Conservation (phyloP, 2,797 vertebrate genomes). For the Enteromius anoplus region DNA sequence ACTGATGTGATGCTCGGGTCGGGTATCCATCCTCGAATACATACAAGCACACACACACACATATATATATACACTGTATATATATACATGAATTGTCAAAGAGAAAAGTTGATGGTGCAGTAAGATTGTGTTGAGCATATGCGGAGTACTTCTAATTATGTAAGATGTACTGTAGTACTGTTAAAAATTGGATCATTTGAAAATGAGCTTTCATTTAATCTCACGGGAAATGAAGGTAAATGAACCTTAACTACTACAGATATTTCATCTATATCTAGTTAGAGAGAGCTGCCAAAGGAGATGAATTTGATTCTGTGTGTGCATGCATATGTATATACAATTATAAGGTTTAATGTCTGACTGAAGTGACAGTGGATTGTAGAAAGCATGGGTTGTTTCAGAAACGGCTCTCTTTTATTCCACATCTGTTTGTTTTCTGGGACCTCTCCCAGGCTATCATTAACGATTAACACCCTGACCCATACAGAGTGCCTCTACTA, state of each 20-base stretch:
- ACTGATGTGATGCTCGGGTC: too few relatives aligned
- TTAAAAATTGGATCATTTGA: neutral
- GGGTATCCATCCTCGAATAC: too few relatives aligned
- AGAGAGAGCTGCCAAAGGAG: neutral
- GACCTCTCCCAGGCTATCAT: slow-evolving; percentile 49
- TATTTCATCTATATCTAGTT: slow-evolving; percentile 23
- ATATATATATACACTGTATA: neutral
- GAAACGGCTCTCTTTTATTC: slow-evolving; percentile 33
- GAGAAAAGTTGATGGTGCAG: neutral
- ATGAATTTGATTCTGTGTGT: neutral
- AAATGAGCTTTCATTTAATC: slow-evolving; percentile 7
- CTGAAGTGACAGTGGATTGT: slow-evolving; percentile 21
- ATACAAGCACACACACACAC: too few relatives aligned
- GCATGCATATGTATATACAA: neutral
- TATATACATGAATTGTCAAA: neutral
- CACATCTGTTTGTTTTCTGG: slow-evolving; percentile 37
- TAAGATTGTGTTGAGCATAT: neutral
- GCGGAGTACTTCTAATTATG: neutral
- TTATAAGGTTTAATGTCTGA: neutral
- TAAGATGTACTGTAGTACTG: neutral
- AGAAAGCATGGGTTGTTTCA: slow-evolving; percentile 26
- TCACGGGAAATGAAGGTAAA: neutral
- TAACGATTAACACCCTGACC: slow-evolving; percentile 51
- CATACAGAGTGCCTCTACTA: slow-evolving; percentile 24
- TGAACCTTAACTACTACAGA: slow-evolving; percentile 2